Conservation (phyloP, 1,140 invertebrate species). For the Teleopsis dalmanni region DNA sequence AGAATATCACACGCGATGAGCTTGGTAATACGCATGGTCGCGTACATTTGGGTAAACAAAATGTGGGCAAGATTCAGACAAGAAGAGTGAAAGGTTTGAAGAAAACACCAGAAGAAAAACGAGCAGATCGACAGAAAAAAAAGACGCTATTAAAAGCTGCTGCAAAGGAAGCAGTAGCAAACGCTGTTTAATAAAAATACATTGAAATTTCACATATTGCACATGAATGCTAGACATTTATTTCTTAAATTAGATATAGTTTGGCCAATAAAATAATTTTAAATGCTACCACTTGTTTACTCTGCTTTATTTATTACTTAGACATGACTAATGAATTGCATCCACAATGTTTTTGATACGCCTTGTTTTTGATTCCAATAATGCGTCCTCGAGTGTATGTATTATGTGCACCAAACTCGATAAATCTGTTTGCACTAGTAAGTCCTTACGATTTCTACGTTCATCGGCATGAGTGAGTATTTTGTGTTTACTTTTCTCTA, state of each 20-base stretch:
- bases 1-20: constrained; percentile 81
- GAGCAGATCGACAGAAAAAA: constrained; percentile 51
- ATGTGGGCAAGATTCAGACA: constrained; percentile 78
- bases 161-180: constrained; percentile 24
- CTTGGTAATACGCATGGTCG: constrained; percentile 86
- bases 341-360: constrained; percentile 35
- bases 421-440: constrained; percentile 37
- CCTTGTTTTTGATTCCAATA: constrained; percentile 33
- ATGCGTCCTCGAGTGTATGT: constrained; percentile 33
- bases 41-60: constrained; percentile 87
- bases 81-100: constrained; percentile 90
- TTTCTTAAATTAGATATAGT: constrained; percentile 1
- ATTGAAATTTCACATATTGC: background rate
- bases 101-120: constrained; percentile 63
- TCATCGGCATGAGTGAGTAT: constrained; percentile 31
- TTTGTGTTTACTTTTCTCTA: constrained; percentile 18
- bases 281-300: background rate
- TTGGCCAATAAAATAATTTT: constrained; percentile 10
- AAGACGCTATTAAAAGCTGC: constrained; percentile 38
- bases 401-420: constrained; percentile 31
- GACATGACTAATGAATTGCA: constrained; percentile 27
- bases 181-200: constrained; percentile 5
- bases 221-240: constrained; percentile 8
- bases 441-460: constrained; percentile 30
- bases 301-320: background rate